Base-by-base conservation (phyloP, 2,888 invertebrate genomes). In the Eremobia ochroleuca region DNA sequence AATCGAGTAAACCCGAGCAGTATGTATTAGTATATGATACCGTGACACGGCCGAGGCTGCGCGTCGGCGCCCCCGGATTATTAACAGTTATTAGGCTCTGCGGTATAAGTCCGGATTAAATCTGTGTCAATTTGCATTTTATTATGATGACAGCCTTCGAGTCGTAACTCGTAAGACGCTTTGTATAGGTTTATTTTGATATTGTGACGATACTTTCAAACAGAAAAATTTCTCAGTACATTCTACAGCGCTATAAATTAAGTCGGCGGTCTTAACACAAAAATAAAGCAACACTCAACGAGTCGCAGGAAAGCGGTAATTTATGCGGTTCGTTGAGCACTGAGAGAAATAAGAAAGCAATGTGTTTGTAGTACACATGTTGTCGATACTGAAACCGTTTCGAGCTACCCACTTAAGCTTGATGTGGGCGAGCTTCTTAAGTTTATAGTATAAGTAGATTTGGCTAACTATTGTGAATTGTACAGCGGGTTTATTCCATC, bases 111-210 rank as follows among this genome's bases (percentile, higher is more conserved):
- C 93, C 92, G 94, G 95, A 95, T 96, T 96, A 96, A 95, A 96
- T 95, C 94, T 92, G 92, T 94, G 94, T 93, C 95, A 94, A 96
- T 96, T 96, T 96, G 94, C 95, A 96, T 96, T 96, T 95, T 96
- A 94, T 95, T 95, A 96, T 94, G 92, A 94, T 92, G 93, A 92
- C 90, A 92, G 91, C 93, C 93, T 93, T 93, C 93, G 91, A 93
- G 93, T 93, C 90, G 92, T 91, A 92, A 94, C 94, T 94, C 93
- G 93, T 94, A 95, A 93, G 91, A 92, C 92, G 93, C 90, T 94
- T 94, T 92, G 91, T 91, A 89, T 90, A 90, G 91, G 91, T 92
- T 94, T 92, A 92, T 91, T 92, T 89, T 86, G 88, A 92, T 92
- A 91, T 66, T 61, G 65, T 49, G 79, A 83, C 46, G 59, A 78